A percentile compares a stretch with the other conserved stretches of the same genome.
phyloP scores from a whole-genome alignment of 2,113 vertebrate species.

The Anseranas semipalmata region DNA sequence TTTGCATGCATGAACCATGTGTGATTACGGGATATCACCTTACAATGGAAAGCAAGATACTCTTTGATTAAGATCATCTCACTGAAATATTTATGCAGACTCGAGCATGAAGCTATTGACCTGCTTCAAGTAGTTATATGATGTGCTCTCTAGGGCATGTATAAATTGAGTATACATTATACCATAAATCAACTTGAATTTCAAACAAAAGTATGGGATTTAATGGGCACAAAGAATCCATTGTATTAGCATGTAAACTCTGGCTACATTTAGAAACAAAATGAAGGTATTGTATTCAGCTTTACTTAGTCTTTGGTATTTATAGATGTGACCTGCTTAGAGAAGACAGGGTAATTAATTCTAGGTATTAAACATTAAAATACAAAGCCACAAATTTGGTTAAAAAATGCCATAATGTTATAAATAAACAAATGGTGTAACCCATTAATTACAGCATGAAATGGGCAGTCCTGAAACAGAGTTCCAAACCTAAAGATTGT shows the following conservation, averaged over 20 bases:
- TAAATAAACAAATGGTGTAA: constrained; percentile 4
- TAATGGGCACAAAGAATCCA: background rate
- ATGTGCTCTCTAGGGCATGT: background rate
- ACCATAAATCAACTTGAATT: constrained; percentile 36
- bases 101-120: background rate
- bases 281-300: background rate
- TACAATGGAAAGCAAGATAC: background rate
- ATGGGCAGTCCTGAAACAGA: background rate
- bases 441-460: background rate
- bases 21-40: background rate
- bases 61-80: constrained; percentile 24
- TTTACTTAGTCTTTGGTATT: background rate
- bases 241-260: background rate
- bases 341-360: constrained; percentile 24
- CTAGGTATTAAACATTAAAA: background rate
- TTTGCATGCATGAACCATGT: background rate
- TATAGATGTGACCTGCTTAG: background rate
- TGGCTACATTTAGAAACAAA: background rate
- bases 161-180: background rate
- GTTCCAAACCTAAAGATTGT: background rate
- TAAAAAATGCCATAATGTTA: background rate
- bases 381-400: background rate
- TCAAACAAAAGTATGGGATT: background rate
- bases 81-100: background rate
- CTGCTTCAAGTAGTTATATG: background rate